Conservation (phyloP, 1,140 invertebrate species). For the Leptinotarsa texana region DNA sequence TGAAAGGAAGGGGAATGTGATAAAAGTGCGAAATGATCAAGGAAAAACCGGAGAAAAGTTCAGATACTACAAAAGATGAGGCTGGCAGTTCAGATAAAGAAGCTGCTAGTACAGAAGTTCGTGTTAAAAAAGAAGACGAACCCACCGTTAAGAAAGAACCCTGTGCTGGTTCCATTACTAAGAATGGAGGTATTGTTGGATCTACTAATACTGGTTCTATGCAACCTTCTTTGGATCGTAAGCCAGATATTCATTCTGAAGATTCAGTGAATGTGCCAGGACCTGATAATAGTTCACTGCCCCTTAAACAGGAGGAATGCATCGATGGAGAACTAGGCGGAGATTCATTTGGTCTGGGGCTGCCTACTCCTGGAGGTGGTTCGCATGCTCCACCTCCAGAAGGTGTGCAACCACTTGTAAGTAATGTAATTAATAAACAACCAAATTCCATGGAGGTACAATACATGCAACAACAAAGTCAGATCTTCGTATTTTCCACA, state of each 20-base stretch:
- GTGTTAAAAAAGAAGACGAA: constrained; percentile 54
- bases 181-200: constrained; percentile 54
- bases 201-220: constrained; percentile 55
- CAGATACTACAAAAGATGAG: constrained; percentile 54
- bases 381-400: constrained; percentile 61
- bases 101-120: constrained; percentile 46
- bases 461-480: constrained; percentile 94
- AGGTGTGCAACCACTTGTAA: constrained; percentile 72
- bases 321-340: constrained; percentile 36
- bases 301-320: constrained; percentile 45
- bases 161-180: constrained; percentile 46
- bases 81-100: constrained; percentile 54
- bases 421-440: constrained; percentile 79
- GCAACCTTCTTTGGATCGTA: constrained; percentile 48
- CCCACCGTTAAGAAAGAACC: constrained; percentile 50
- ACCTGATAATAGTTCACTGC: constrained; percentile 40
- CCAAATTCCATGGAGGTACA: constrained; percentile 78
- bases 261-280: constrained; percentile 39
- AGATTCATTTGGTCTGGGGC: constrained; percentile 37
- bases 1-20: constrained; percentile 49
- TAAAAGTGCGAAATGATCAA: constrained; percentile 54
- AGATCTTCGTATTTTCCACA: constrained; percentile 97
- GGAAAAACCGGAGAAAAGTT: constrained; percentile 56
- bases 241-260: constrained; percentile 44
- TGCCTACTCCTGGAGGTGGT: constrained; percentile 59